A percentile compares a stretch with the other conserved stretches of the same genome.
These are phyloP conservation scores for Brienomyrus longianalis DNA, from an alignment of 2,113 vertebrate genomes.

Conservation along the genomic window DNA sequence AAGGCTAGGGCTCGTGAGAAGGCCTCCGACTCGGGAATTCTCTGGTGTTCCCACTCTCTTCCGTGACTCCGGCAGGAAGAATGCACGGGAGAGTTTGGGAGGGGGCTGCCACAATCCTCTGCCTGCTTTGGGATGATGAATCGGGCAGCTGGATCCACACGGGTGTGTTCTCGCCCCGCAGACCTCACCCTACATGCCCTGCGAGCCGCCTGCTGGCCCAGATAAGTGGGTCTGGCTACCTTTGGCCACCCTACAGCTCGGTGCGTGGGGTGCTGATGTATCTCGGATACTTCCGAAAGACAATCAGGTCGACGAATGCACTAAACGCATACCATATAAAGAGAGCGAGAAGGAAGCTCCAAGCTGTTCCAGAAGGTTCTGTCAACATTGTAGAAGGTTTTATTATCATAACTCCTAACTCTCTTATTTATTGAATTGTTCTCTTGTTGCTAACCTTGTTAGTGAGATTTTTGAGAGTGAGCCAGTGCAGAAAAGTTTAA, in stretches of 20 bases:
- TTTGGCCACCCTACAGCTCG: background rate
- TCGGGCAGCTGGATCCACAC: constrained; percentile 43
- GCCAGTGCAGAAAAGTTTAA: background rate
- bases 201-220: background rate
- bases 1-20: background rate
- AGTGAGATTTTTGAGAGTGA: background rate
- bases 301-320: background rate
- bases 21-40: background rate
- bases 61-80: background rate
- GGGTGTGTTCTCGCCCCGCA: constrained; percentile 36
- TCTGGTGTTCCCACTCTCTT: background rate
- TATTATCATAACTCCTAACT: background rate
- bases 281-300: background rate
- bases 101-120: background rate
- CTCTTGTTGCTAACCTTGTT: background rate
- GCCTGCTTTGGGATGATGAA: constrained; percentile 29
- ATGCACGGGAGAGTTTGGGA: background rate
- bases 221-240: background rate
- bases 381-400: background rate
- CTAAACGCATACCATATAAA: background rate
- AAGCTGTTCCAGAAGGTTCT: background rate
- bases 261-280: background rate
- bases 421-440: background rate
- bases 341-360: background rate
- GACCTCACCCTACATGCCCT: background rate